Percentiles rank a stretch among this genome's conserved stretches.
phyloP scores from a whole-genome alignment of 2,888 invertebrate genomes.

The Zaprionus lineosus region DNA sequence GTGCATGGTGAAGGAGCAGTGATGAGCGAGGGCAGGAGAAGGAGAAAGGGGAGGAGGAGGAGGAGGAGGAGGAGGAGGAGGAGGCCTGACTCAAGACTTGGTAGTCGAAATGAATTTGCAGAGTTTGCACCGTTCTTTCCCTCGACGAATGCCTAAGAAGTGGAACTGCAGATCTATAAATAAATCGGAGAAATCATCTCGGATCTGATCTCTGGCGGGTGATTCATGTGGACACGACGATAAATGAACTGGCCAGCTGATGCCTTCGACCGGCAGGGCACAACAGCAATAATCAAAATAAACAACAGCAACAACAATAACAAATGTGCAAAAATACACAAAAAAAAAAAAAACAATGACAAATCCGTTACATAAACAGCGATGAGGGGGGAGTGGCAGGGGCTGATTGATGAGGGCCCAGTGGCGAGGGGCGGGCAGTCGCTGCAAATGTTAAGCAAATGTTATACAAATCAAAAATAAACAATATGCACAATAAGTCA shows the following conservation, averaged over 20 bases:
- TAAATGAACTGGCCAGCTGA: constrained; percentile 24
- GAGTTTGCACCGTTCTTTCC: too few relatives aligned
- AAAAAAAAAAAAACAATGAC: constrained; percentile 6
- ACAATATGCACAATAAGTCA: constrained; percentile 43
- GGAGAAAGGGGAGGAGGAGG: too few relatives aligned
- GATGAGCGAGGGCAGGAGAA: too few relatives aligned
- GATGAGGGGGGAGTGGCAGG: too few relatives aligned
- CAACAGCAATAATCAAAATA: constrained; percentile 29
- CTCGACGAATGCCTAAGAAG: constrained; percentile 49
- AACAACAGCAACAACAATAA: constrained; percentile 11
- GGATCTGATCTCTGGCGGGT: constrained; percentile 14
- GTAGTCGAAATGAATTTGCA: too few relatives aligned
- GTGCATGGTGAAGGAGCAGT: too few relatives aligned
- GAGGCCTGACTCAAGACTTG: too few relatives aligned
- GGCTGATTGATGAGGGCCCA: too few relatives aligned
- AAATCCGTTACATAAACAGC: constrained; percentile 52
- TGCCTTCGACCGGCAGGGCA: too few relatives aligned
- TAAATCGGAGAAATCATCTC: constrained; percentile 32
- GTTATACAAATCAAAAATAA: constrained; percentile 62
- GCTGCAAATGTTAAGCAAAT: constrained; percentile 63
- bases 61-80: too few relatives aligned
- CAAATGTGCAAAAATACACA: constrained; percentile 8
- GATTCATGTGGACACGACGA: constrained; percentile 35
- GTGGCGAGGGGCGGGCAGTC: constrained; percentile 4
- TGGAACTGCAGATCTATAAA: constrained; percentile 59